Evolutionary conservation across 2,113 vertebrate genomes (phyloP), one percentile per base, ranked within the genome.

Genomic region (Caracal caracal): DNA sequence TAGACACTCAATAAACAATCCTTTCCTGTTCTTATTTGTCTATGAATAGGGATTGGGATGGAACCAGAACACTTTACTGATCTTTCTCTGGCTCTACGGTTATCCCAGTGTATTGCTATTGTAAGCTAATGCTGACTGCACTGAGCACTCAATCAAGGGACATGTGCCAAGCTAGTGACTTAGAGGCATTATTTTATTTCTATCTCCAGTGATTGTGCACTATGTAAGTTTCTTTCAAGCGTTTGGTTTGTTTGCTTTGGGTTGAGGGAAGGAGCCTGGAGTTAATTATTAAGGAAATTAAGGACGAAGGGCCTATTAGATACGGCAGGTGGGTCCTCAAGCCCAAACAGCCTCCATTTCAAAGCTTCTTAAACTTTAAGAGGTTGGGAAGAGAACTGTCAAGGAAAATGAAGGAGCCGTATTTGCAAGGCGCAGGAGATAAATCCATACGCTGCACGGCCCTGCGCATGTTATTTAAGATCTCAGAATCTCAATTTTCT

Each of bases 21-120:
- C 82, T 82, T 92, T 71, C 35, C 63, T 26, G 26, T 35, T 37
- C 66, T 79, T 75, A 51, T 17, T 53, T 91, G 71, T 82, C 59
- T 82, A 28, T 59, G 40, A 80, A 47, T 5, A 26, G 35, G 26
- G 17, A 33, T 37, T 43, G 11, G 12, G 26, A 16, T 35, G 9
- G 73, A 30, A 3, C 53, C 71, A n/a, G 43, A 35, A 90, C 26
- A 28, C 5, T 13, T 63, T 0, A 49, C 1, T 24, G n/a, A 8
- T 43, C 22, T 92, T 37, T 71, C 53, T n/a, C 47, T 5, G 19
- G 12, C 26, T 49, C 40, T 26, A 1, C 59, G 0, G 22, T 11
- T 7, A 9, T 4, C 43, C 3, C 4, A 22, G 3, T 15, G 81
- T 40, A 4, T 47, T 33, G 35, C 35, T 28, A 1, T 24, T 30